Evolutionary conservation across 2,797 vertebrate genomes (phyloP), one percentile per base, ranked within the genome.

Genomic region (Ficedula albicollis): DNA sequence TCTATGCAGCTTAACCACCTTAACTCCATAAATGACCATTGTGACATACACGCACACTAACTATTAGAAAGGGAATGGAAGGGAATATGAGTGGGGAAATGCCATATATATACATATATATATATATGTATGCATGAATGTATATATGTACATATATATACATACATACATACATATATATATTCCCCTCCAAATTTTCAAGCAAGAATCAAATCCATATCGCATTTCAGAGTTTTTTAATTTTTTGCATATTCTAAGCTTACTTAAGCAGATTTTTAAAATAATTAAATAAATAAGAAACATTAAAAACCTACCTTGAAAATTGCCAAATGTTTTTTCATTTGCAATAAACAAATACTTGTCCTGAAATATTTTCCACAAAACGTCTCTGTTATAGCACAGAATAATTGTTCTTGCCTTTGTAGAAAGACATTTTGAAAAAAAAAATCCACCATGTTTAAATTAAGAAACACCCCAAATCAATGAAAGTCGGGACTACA

Each of bases 261-360:
- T 52, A 0, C 3, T 74, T 15, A 29, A 48, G 5, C 2, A 67
- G 6, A 48, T 67, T 87, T n/a, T 13, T 9, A 2, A 36, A 34
- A 58, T 36, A 3, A 3, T 5, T 12, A 1, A 2, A 9, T 10
- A 15, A 13, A 18, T 11, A 22, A 23, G 19, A 34, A 49, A 3
- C 1, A 36, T 38, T 3, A 6, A 39, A 51, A 22, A 13, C 5
- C 3, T 44, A 19, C 0, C 21, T 63, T 73, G 43, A 29, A 52
- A 63, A 27, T 25, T n/a, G 1, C 0, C 6, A 43, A 67, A 22
- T 0, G 2, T 51, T 36, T 66, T 76, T 46, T 46, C 1, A 16
- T 39, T 79, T 84, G 2, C 2, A 26, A 13, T 1, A 51, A 75
- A 43, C 0, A 51, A 25, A 15, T 8, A 39, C 5, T 56, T 67